Evolutionary conservation across 2,888 invertebrate genomes (phyloP), one percentile per base, ranked within the genome.

Genomic region (Brachypterus glaber): DNA sequence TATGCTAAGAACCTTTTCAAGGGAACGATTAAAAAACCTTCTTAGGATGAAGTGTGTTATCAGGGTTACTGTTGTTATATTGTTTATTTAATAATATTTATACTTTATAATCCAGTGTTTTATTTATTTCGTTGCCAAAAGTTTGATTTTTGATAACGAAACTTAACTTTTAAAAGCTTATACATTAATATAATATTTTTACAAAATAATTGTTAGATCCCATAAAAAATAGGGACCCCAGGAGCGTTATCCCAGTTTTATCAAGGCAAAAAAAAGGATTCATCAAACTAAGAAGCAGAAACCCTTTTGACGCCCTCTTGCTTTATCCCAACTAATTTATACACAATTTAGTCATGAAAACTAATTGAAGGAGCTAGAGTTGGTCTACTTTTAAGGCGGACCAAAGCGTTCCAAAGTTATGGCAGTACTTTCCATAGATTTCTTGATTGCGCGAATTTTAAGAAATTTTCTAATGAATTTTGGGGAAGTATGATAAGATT

Each of bases 261-360:
- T 62, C 96, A 43, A 72, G 95, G 14, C 91, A 96, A 0, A 78
- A 74, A 48, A 75, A 72, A 52, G 97, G 97, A 0, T 27, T 43
- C 12, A 79, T 97, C 15, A 83, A 79, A 49, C 63, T 97, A 13
- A 74, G 85, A 5, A 86, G 86, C 47, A 76, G 76, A 9, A 84
- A 90, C 62, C 93, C 95, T 0, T 80, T 82, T 49, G 85, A 89
- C 40, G 84, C 87, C 52, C 96, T 96, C 0, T 72, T 84, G 41
- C 90, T 96, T 37, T 83, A 90, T 53, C 90, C 95, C 0, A 95
- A 95, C 59, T 96, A 96, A 59, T 77, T 96, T 53, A 64, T 76
- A 11, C 84, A 89, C 37, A 77, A 84, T 13, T 69, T 76, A 44
- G 96, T 96, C 51, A 70, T 86, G 45, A 81, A 81, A 44, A 82